Evolutionary conservation across 2,113 vertebrate species (phyloP).

Genomic region (Panthera tigris): DNA sequence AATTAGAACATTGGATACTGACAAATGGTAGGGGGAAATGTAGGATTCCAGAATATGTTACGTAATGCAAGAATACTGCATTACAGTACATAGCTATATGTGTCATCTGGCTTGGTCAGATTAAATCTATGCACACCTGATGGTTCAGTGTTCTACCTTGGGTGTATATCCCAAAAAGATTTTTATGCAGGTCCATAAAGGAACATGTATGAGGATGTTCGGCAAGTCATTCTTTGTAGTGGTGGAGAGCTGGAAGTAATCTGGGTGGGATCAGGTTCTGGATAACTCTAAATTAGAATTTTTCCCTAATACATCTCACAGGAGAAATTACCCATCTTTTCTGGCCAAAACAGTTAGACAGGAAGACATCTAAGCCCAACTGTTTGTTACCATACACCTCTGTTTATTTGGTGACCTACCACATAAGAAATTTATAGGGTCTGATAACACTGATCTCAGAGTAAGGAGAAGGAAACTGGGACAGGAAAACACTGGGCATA

Average conservation of each 20-base stretch:
- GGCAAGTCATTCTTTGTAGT: background rate
- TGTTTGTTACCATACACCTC: background rate
- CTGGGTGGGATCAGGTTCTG: background rate
- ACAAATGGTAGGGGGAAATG: background rate
- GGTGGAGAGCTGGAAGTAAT: background rate
- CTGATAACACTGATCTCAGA: background rate
- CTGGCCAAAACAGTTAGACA: background rate
- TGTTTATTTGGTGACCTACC: background rate
- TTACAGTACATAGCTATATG: background rate
- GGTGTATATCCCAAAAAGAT: background rate
- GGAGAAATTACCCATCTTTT: background rate
- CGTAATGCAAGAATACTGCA: too few relatives aligned
- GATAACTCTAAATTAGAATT: background rate
- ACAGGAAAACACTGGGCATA: conserved; percentile 5
- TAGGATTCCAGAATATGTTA: background rate
- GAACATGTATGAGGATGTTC: background rate
- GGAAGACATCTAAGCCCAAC: background rate
- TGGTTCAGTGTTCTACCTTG: background rate
- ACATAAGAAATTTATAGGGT: background rate
- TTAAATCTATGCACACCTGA: background rate
- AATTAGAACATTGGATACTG: background rate
- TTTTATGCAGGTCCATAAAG: background rate
- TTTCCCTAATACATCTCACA: background rate
- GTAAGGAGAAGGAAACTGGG: conserved; percentile 3
- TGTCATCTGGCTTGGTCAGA: background rate